phyloP scores from a whole-genome alignment of 1,140 invertebrate genomes.

The Vollenhovia emeryi region DNA sequence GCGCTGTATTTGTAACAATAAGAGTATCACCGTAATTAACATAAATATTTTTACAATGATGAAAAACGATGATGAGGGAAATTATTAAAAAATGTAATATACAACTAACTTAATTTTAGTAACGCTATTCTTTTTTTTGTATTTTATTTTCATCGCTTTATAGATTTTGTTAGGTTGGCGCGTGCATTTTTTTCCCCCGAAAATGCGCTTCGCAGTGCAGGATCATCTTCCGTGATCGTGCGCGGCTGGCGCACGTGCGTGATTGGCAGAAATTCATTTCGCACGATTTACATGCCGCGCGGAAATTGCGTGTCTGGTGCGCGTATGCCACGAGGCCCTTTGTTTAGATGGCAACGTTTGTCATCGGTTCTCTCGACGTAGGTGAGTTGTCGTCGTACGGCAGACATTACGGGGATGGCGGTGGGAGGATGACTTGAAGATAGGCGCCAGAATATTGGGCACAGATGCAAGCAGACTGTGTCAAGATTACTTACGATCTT shows the following conservation, averaged over 20 bases:
- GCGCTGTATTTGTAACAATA: neutral
- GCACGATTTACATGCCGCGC: constrained; percentile 72
- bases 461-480: constrained; percentile 71
- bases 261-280: constrained; percentile 81
- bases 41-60: neutral
- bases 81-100: neutral
- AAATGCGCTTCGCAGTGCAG: constrained; percentile 7
- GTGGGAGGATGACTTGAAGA: constrained; percentile 21
- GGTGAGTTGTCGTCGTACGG: constrained; percentile 60
- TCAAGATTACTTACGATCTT: constrained; percentile 70
- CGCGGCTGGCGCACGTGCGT: constrained; percentile 71
- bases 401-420: constrained; percentile 42
- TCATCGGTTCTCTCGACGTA: constrained; percentile 64
- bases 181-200: constrained; percentile 54
- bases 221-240: constrained; percentile 34
- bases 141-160: constrained; percentile 41
- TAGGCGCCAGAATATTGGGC: constrained; percentile 71
- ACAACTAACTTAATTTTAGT: constrained; percentile 29
- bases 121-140: neutral
- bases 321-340: constrained; percentile 65
- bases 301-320: constrained; percentile 76
- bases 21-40: neutral
- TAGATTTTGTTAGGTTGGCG: constrained; percentile 28
- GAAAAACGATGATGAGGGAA: neutral
- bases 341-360: constrained; percentile 75